Evolutionary conservation across 1,140 invertebrate species (phyloP), one percentile per base, ranked within the genome.

Genomic region (Polypedilum pembai): DNA sequence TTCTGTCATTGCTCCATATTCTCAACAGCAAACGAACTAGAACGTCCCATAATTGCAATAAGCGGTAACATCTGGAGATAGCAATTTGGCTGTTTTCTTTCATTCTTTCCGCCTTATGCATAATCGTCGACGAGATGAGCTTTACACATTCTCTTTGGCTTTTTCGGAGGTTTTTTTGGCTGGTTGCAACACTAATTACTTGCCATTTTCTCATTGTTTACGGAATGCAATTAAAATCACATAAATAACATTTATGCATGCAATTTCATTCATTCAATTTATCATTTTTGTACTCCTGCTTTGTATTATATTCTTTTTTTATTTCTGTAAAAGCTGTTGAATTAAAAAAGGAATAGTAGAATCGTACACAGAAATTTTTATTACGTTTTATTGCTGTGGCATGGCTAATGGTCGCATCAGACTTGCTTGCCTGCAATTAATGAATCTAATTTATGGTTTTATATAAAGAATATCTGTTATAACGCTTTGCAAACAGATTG

Each of bases 241-340:
- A 69, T 69, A 69, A 69, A 69, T 69, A 69, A 69, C 65, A 69
- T 69, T 69, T 21, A 69, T 69, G 65, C 65, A 69, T 10, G 17
- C 2, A 66, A 66, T 20, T 20, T 69, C 8, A 8, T 7, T 69
- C 8, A 69, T 69, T 69, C 65, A 69, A 69, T 69, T 69, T 69
- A 69, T 69, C 65, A 69, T 69, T 69, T 69, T 56, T 15, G 12
- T 56, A 12, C 41, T 45, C 45, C 65, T 18, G 17, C 65, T 18
- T 69, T 21, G 24, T 33, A 33, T 69, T 18, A 21, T n/a, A 7
- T 66, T 17, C 17, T 20, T 20, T 69, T 69, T 7, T 69, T 20
- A 18, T 69, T 18, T 5, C 17, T 10, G 17, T 3, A 69, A 69
- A 69, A 69, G 8, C 17, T 69, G 24, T 33, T 33, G 24, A 33